A percentile compares a stretch with the other conserved stretches of the same genome.
Evolutionary conservation across 2,113 vertebrate genomes (phyloP).

Genomic region (Laticauda colubrina): DNA sequence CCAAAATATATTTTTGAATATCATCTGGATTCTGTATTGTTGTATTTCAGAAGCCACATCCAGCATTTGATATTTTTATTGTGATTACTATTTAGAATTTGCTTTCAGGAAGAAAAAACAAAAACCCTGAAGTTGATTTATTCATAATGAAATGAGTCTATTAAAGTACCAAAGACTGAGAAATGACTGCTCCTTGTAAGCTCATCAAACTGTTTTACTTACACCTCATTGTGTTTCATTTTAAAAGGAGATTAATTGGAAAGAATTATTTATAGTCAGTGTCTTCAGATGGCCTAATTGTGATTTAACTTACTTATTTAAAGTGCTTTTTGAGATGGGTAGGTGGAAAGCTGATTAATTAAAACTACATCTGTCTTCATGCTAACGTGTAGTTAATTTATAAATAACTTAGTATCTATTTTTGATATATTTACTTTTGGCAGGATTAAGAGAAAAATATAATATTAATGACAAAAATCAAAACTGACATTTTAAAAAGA

Average conservation of each 20-base stretch:
- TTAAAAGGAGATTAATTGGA: slow-evolving; percentile 54
- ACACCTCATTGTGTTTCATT: slow-evolving; percentile 32
- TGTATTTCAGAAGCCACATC: not conserved
- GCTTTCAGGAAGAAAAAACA: not conserved
- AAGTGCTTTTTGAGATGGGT: slow-evolving; percentile 23
- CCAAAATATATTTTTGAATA: not conserved
- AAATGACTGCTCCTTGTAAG: slow-evolving; percentile 49
- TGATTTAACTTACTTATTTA: slow-evolving; percentile 54
- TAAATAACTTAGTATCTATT: slow-evolving; percentile 42
- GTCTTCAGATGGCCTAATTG: slow-evolving; percentile 51
- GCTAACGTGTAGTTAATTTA: slow-evolving; percentile 29
- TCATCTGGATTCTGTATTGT: not conserved
- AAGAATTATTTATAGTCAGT: slow-evolving; percentile 52
- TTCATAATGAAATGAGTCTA: slow-evolving; percentile 54
- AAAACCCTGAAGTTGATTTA: slow-evolving; percentile 38
- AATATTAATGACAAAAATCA: slow-evolving; percentile 40
- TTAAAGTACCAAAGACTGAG: slow-evolving; percentile 58
- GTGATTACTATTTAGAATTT: slow-evolving; percentile 28
- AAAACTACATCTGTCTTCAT: slow-evolving; percentile 41
- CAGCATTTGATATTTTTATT: not conserved
- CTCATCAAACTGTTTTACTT: slow-evolving; percentile 49
- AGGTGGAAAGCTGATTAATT: slow-evolving; percentile 54
- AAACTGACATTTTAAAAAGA: slow-evolving; percentile 17
- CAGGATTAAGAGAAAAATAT: slow-evolving; percentile 31
- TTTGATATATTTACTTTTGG: slow-evolving; percentile 41